Conservation (phyloP, 2,113 vertebrate genomes). For the Ctenodactylus gundi region DNA sequence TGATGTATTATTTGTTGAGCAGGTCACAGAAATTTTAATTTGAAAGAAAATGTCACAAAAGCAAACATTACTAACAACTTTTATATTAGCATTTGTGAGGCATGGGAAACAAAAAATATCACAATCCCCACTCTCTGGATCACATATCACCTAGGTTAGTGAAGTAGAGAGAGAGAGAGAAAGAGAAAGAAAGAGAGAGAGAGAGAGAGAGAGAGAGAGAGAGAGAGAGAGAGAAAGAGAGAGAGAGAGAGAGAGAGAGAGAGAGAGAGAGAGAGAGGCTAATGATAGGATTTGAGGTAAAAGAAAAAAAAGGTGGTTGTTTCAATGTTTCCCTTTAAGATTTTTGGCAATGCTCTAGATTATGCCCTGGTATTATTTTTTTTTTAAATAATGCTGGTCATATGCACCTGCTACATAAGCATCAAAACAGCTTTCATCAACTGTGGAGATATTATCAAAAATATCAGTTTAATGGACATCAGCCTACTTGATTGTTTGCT, state of each 20-base stretch:
- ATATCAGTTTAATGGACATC: too few relatives aligned
- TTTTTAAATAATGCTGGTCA: background rate
- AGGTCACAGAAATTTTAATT: background rate
- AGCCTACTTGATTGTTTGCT: too few relatives aligned
- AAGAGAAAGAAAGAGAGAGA: too few relatives aligned
- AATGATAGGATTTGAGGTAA: background rate
- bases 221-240: too few relatives aligned
- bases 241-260: too few relatives aligned
- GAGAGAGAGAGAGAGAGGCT: too few relatives aligned
- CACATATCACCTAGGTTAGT: background rate
- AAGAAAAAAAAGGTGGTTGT: background rate
- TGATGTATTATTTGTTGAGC: background rate
- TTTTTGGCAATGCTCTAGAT: background rate
- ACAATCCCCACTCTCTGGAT: background rate
- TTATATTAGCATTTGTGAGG: background rate
- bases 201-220: too few relatives aligned
- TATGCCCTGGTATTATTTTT: background rate
- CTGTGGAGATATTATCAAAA: too few relatives aligned
- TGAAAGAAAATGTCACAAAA: background rate
- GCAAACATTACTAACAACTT: background rate
- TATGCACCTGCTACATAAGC: background rate
- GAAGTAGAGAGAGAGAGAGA: too few relatives aligned
- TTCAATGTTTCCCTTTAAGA: background rate
- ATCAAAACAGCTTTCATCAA: background rate
- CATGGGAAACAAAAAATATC: background rate